Evolutionary conservation across 2,113 vertebrate genomes (phyloP), one percentile per base, ranked within the genome.

Genomic region (Seriola quinqueradiata): DNA sequence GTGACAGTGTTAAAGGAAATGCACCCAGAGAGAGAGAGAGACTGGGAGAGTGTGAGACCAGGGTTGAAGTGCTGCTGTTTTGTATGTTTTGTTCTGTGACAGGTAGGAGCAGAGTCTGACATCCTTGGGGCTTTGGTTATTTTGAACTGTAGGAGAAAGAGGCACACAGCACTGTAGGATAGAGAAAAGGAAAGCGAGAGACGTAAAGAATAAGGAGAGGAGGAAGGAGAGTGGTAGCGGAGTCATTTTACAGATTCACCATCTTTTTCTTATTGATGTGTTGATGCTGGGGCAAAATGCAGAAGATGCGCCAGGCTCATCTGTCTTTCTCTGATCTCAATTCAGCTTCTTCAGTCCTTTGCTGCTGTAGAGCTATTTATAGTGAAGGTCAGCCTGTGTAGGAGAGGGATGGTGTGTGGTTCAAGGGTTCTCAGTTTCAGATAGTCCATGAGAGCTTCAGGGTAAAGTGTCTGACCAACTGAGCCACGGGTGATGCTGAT

Each of bases 331-430:
- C 66, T 57, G 36, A 21, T 57, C 52, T 72, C 64, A 40, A 10
- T 75, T 68, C 23, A 6, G 64, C 46, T 59, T 57, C 81, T 75
- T 61, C 25, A 25, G 19, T 70, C 50, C 54, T 64, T 21, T 66
- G 72, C 59, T 70, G 66, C 70, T 68, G 23, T 52, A 12, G 44
- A 70, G 73, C 79, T 92, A 92, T 93, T 92, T 90, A 73, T 93
- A 89, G 72, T 59, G 63, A 78, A 83, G 87, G 84, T 82, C 85
- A 84, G 78, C 23, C 32, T 70, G 54, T 55, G 75, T 77, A 71
- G 79, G 71, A 84, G 70, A 75, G 23, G 25, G 54, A 34, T 32
- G 61, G 54, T 5, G 19, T 60, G 60, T 55, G 57, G 40, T 81
- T 81, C 61, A 63, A 75, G 68, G 85, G 76, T 68, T 82, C 76